These are phyloP conservation scores for Torymus aiolomorphi DNA, from an alignment of 2,888 invertebrate species.

Conservation along the genomic window DNA sequence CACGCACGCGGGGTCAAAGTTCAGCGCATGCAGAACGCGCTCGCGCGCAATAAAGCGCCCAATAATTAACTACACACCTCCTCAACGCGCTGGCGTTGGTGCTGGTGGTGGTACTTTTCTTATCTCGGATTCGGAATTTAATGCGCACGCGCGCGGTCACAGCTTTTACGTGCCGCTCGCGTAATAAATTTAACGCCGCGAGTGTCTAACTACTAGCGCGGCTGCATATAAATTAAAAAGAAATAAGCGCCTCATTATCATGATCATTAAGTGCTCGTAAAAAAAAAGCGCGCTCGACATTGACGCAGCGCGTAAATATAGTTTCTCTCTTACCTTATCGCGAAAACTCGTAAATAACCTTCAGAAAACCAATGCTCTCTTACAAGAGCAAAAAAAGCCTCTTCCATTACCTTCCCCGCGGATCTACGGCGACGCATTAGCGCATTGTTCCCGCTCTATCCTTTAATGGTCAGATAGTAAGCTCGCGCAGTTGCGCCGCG, in stretches of 20 bases:
- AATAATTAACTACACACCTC: not conserved
- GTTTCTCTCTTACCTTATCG: not conserved
- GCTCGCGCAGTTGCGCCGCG: conserved; percentile 24
- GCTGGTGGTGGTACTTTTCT: too few species aligned
- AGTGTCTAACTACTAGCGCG: not conserved
- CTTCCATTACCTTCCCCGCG: too few species aligned
- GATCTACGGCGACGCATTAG: conserved; percentile 8
- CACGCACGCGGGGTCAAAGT: too few species aligned
- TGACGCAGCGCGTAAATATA: too few species aligned
- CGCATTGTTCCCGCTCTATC: conserved; percentile 41
- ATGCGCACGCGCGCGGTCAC: too few species aligned
- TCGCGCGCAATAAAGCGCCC: too few species aligned
- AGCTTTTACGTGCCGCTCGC: not conserved
- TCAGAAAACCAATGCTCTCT: conserved; percentile 10
- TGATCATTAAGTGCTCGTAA: not conserved
- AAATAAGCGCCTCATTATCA: conserved; percentile 16
- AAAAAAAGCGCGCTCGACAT: not conserved
- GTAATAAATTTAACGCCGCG: conserved; percentile 11
- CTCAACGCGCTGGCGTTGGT: not conserved
- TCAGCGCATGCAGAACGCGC: too few species aligned
- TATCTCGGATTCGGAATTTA: not conserved
- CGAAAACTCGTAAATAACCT: conserved; percentile 7
- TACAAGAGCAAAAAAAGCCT: too few species aligned
- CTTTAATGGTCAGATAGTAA: conserved; percentile 45
- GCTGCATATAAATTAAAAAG: not conserved